Conservation (phyloP, 2,888 invertebrate species). For the Thecophora atra region DNA sequence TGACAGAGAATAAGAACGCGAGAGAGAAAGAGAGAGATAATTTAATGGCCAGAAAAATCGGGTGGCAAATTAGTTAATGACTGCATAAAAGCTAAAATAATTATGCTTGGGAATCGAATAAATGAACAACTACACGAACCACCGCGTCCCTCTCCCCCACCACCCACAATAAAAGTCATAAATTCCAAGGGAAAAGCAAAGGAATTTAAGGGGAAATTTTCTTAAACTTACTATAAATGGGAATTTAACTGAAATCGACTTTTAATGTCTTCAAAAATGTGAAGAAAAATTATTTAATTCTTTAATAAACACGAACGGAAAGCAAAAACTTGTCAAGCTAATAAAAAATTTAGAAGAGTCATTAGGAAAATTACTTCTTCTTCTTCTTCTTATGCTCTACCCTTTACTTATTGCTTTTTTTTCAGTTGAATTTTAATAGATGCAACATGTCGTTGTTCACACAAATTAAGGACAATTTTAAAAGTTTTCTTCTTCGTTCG, state of each 20-base stretch:
- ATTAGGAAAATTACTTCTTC: background rate
- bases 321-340: background rate
- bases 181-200: too few species aligned
- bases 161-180: too few species aligned
- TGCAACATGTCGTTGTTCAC: conserved; percentile 13
- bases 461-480: background rate
- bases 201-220: too few species aligned
- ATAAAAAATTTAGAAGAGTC: background rate
- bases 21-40: background rate
- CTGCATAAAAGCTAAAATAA: conserved; percentile 1
- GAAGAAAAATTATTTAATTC: too few species aligned
- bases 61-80: conserved; percentile 1
- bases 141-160: too few species aligned
- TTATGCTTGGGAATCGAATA: background rate
- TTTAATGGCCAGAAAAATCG: background rate
- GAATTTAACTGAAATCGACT: too few species aligned
- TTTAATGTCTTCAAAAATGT: too few species aligned
- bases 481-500: background rate
- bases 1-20: too few species aligned
- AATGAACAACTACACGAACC: too few species aligned
- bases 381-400: too few species aligned
- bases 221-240: too few species aligned
- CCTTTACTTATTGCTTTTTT: background rate
- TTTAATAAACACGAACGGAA: too few species aligned
- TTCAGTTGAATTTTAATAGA: background rate